Conservation (phyloP, 2,113 vertebrate genomes). For the Sander vitreus region DNA sequence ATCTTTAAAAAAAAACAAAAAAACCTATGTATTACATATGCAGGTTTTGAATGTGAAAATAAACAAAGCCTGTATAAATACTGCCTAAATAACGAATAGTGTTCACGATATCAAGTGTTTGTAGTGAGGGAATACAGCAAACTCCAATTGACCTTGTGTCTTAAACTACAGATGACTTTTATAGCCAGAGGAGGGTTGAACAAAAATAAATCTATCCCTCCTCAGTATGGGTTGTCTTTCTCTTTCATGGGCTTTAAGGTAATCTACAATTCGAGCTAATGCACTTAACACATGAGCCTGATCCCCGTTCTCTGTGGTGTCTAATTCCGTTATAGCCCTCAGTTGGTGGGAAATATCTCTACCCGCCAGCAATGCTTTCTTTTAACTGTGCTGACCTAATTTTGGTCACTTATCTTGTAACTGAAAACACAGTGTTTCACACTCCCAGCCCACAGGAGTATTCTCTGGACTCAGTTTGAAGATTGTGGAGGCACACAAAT, state of each 20-base stretch:
- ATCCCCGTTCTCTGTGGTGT: slow-evolving; percentile 67
- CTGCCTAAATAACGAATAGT: not conserved
- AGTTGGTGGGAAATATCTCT: slow-evolving; percentile 70
- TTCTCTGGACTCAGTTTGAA: slow-evolving; percentile 46
- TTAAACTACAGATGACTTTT: slow-evolving; percentile 30
- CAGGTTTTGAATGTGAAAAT: slow-evolving; percentile 1
- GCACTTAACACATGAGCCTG: slow-evolving; percentile 67
- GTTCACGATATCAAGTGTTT: slow-evolving; percentile 6
- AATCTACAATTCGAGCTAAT: slow-evolving; percentile 68
- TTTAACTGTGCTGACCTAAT: slow-evolving; percentile 71
- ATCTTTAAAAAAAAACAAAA: no score
- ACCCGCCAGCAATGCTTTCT: slow-evolving; percentile 65
- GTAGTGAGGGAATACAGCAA: not conserved
- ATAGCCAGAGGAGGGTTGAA: slow-evolving; percentile 7
- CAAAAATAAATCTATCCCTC: slow-evolving; percentile 17
- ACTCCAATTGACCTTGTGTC: slow-evolving; percentile 45
- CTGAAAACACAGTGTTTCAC: slow-evolving; percentile 60
- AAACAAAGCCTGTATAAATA: not conserved
- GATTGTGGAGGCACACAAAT: slow-evolving; percentile 53
- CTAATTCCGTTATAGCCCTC: slow-evolving; percentile 63
- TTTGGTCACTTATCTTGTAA: slow-evolving; percentile 73
- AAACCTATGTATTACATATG: not conserved
- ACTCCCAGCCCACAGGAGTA: slow-evolving; percentile 40
- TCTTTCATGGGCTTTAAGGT: slow-evolving; percentile 62
- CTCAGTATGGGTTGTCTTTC: slow-evolving; percentile 27